Percentiles rank a stretch among this genome's conserved stretches.
These are phyloP conservation scores for Toxonevra muliebris DNA, from an alignment of 2,888 invertebrate genomes.

Conservation along the genomic window DNA sequence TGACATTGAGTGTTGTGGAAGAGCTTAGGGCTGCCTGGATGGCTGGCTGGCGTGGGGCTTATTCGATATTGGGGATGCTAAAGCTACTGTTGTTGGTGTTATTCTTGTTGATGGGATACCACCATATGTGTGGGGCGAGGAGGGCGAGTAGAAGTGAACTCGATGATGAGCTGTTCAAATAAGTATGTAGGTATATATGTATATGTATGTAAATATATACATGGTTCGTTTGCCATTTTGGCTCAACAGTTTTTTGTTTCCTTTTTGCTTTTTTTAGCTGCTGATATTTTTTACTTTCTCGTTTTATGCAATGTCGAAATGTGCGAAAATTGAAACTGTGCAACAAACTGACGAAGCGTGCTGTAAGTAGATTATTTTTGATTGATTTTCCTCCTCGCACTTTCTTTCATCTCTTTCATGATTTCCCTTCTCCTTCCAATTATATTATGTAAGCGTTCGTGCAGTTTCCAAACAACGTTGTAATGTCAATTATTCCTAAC, in stretches of 20 bases:
- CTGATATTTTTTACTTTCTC: conserved; percentile 13
- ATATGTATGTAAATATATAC: no score
- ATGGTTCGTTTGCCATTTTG: conserved; percentile 39
- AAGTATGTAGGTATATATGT: no score
- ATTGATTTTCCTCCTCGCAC: conserved; percentile 48
- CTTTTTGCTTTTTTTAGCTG: conserved; percentile 36
- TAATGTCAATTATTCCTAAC: conserved; percentile 8
- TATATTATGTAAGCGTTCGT: conserved; percentile 25
- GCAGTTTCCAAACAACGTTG: conserved; percentile 19
- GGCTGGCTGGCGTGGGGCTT: conserved; percentile 1
- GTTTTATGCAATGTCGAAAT: conserved; percentile 16
- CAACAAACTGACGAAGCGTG: conserved; percentile 38
- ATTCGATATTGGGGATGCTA: conserved; percentile 39
- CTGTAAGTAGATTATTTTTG: conserved; percentile 53
- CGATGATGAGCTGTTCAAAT: no score
- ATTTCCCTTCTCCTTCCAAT: conserved; percentile 34
- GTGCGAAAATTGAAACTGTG: conserved; percentile 37
- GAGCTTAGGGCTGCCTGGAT: conserved; percentile 20
- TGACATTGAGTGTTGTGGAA: conserved; percentile 20
- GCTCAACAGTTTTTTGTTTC: conserved; percentile 35
- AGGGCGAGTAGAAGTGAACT: not conserved
- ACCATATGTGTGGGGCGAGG: conserved; percentile 6
- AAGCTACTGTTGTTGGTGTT: conserved; percentile 12
- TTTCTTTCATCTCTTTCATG: conserved; percentile 40
- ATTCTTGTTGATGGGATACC: conserved; percentile 21